Conservation (phyloP, 2,888 invertebrate species). For the Dasysyrphus tricinctus region DNA sequence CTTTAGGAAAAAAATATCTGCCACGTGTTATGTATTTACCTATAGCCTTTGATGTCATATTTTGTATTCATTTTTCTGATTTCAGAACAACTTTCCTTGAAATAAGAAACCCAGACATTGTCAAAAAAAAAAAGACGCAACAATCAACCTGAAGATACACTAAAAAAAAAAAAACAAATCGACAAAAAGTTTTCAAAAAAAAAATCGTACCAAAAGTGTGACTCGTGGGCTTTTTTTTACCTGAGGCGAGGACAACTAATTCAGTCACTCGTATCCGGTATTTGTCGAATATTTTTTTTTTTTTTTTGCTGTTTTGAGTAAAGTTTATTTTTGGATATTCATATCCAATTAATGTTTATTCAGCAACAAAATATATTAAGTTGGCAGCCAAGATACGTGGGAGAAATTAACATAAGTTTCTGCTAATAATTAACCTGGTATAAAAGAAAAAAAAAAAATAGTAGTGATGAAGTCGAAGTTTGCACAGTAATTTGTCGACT, state of each 20-base stretch:
- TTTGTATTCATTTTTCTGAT: background rate
- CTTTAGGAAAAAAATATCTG: no score
- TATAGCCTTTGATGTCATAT: background rate
- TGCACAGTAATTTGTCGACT: conserved; percentile 32
- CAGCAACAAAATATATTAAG: conserved; percentile 36
- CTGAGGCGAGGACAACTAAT: conserved; percentile 20
- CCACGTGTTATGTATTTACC: background rate
- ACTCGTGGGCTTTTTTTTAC: conserved; percentile 46
- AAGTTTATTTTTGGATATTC: conserved; percentile 62
- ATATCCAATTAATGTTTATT: conserved; percentile 55
- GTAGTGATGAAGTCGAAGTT: background rate
- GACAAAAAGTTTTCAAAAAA: background rate
- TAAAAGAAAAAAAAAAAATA: no score
- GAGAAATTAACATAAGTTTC: conserved; percentile 47
- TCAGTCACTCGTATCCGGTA: conserved; percentile 4
- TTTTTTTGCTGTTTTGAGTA: background rate
- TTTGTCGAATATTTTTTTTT: background rate
- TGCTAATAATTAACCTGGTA: conserved; percentile 22
- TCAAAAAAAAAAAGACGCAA: background rate
- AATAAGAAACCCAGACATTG: conserved; percentile 16
- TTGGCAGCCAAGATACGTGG: conserved; percentile 24
- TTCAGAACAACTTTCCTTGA: conserved; percentile 16
- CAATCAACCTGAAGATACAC: background rate
- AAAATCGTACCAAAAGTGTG: conserved; percentile 32
- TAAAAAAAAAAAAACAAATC: background rate